A percentile compares a stretch with the other conserved stretches of the same genome.
These are phyloP conservation scores for Drosophila neotestacea DNA, from an alignment of 2,888 invertebrate species.

Conservation along the genomic window DNA sequence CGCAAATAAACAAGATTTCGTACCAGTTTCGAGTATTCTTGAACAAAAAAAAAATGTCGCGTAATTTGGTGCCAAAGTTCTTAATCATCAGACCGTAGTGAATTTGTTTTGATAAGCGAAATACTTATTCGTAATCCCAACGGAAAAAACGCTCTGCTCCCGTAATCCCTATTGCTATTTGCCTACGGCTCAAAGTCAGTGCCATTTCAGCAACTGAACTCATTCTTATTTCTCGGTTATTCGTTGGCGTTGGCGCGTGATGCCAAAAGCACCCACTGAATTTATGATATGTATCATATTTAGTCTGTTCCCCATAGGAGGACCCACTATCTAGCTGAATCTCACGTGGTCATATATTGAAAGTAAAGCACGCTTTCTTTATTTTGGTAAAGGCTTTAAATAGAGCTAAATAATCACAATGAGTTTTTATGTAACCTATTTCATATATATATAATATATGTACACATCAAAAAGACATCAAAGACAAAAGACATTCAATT, in stretches of 20 bases:
- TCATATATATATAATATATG: background rate
- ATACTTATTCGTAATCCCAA: slow-evolving; percentile 41
- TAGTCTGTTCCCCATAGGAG: slow-evolving; percentile 18
- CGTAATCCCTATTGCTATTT: slow-evolving; percentile 64
- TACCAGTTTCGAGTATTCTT: background rate
- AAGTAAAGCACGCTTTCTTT: slow-evolving; percentile 10
- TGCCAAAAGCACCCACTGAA: slow-evolving; percentile 39
- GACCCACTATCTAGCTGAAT: slow-evolving; percentile 25
- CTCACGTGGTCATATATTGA: slow-evolving; percentile 29
- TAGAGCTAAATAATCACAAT: background rate
- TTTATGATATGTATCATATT: slow-evolving; percentile 37
- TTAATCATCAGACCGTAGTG: slow-evolving; percentile 9
- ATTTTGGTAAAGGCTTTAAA: background rate
- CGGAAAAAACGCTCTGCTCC: slow-evolving; percentile 27
- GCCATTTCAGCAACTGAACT: slow-evolving; percentile 43
- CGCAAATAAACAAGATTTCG: slow-evolving; percentile 48
- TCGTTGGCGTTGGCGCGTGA: slow-evolving; percentile 39
- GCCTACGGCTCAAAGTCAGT: slow-evolving; percentile 55
- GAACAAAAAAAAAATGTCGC: slow-evolving; percentile 25
- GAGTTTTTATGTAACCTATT: background rate
- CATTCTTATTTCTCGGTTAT: slow-evolving; percentile 30
- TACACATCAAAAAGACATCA: background rate
- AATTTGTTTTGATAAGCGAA: slow-evolving; percentile 23
- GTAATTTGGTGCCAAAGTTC: slow-evolving; percentile 46
- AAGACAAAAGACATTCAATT: too few relatives aligned